Evolutionary conservation across 2,113 vertebrate species (phyloP).

Genomic region (Todiramphus chloris): DNA sequence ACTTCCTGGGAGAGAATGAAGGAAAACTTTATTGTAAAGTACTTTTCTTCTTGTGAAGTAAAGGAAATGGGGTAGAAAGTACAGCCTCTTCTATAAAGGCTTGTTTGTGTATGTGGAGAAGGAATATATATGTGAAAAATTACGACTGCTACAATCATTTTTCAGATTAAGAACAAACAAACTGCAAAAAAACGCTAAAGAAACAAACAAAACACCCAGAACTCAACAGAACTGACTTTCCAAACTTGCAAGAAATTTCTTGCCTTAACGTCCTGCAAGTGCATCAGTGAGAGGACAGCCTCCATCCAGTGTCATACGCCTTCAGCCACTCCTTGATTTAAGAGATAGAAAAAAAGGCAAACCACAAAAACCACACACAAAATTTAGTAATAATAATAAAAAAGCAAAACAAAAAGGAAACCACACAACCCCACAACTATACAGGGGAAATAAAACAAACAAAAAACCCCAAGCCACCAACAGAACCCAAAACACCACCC

Average conservation of each 20-base stretch:
- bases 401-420: too few species aligned
- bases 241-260: neutral
- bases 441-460: too few species aligned
- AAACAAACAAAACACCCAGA: neutral
- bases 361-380: too few species aligned
- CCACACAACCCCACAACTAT: too few species aligned
- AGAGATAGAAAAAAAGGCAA: neutral
- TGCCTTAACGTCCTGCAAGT: neutral
- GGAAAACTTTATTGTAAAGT: neutral
- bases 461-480: too few species aligned
- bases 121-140: neutral
- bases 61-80: conserved; percentile 48
- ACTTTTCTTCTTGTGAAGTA: conserved; percentile 11
- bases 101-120: neutral
- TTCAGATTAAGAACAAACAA: neutral
- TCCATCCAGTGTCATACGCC: neutral
- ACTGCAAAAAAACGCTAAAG: neutral
- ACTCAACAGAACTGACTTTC: neutral
- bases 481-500: neutral
- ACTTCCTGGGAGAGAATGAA: neutral
- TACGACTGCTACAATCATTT: neutral
- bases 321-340: neutral
- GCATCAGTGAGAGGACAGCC: neutral
- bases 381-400: too few species aligned
- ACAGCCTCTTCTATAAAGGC: neutral